Percentiles rank a stretch among this genome's conserved stretches.
phyloP scores from a whole-genome alignment of 2,888 invertebrate genomes.

The Polymixis flavicincta region DNA sequence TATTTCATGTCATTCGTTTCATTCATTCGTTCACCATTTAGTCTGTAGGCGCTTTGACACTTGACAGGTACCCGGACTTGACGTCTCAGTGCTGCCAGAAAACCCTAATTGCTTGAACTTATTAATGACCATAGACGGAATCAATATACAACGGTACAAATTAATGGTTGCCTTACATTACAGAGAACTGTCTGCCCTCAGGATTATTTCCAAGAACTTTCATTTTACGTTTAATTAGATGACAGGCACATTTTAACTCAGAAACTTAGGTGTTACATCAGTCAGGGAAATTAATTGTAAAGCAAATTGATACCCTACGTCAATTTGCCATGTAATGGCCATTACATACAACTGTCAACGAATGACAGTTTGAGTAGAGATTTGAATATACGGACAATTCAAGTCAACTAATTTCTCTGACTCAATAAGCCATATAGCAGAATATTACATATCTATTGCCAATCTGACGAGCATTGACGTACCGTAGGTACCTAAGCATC shows the following conservation, averaged over 20 bases:
- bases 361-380: neutral
- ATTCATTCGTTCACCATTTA: too few relatives aligned
- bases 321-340: neutral
- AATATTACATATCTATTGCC: neutral
- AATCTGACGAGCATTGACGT: conserved; percentile 14
- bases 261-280: neutral
- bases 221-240: neutral
- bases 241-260: neutral
- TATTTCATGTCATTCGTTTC: too few relatives aligned
- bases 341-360: neutral
- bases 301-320: too few relatives aligned
- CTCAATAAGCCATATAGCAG: neutral
- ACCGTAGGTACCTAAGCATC: neutral
- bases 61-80: too few relatives aligned
- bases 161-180: neutral
- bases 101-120: neutral
- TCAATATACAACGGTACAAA: neutral
- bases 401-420: neutral
- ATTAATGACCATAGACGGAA: neutral
- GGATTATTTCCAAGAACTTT: neutral
- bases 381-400: neutral
- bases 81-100: too few relatives aligned
- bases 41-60: too few relatives aligned
- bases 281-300: neutral
- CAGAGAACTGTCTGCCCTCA: neutral